phyloP scores from a whole-genome alignment of 2,797 vertebrate genomes.

The Protosalanx chinensis region DNA sequence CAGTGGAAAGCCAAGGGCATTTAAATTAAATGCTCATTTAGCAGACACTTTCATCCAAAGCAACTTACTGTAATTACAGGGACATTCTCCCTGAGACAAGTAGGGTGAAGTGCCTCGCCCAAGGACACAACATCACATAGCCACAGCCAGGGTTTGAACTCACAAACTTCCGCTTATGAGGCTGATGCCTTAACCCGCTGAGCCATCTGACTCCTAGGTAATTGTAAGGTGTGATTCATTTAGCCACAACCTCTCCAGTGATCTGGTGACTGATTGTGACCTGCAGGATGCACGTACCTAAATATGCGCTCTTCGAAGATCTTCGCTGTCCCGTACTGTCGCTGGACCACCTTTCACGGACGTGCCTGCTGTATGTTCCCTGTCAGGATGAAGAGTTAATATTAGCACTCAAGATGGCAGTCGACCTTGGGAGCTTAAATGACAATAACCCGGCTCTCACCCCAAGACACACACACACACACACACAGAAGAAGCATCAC shows the following conservation, averaged over 20 bases:
- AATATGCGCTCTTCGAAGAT: not conserved
- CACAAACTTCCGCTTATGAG: no score
- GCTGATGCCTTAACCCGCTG: no score
- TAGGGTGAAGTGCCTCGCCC: no score
- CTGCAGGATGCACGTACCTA: no score
- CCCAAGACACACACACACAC: constrained; percentile 22
- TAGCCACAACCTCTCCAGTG: not conserved
- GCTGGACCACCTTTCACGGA: constrained; percentile 49
- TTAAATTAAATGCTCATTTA: no score
- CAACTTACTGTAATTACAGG: no score
- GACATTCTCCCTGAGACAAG: no score
- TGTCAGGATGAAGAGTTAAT: constrained; percentile 61
- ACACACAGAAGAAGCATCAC: constrained; percentile 4
- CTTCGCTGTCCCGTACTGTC: constrained; percentile 26
- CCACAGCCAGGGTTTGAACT: no score
- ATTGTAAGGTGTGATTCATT: not conserved
- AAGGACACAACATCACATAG: no score
- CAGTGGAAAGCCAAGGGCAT: no score
- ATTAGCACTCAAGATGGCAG: constrained; percentile 56
- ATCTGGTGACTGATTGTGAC: not conserved
- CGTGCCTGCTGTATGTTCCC: constrained; percentile 48
- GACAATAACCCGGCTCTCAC: constrained; percentile 57
- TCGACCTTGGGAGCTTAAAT: constrained; percentile 61
- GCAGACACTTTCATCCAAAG: no score
- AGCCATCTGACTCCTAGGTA: no score